Base-by-base conservation (phyloP, 2,888 invertebrate genomes). In the Caenorhabditis auriculariae region DNA sequence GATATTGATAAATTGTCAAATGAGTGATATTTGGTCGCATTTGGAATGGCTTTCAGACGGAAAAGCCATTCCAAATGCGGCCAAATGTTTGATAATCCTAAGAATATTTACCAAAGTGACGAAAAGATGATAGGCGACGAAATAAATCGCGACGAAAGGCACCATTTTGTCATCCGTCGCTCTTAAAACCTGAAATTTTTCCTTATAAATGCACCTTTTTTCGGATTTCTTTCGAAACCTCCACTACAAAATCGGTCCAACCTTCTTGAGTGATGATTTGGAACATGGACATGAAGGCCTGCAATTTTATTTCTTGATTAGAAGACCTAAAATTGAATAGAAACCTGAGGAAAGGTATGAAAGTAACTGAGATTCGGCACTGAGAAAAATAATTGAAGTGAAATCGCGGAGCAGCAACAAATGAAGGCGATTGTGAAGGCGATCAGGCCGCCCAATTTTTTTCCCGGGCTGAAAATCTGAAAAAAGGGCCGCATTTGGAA, bases 231-330 rank as follows among this genome's bases (percentile, higher is more conserved):
- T n/a, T n/a, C n/a, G n/a, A n/a, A n/a, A n/a, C 96, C 83, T 95
- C 93, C 80, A 96, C 95, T 93, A 98, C 99, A 19, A 98, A 93
- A 83, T 98, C 98, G 1, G 96, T 95, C 98, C 98, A 99, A 6
- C 96, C 98, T 86, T 99, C 98, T 87, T 99, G 98, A 0, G 98
- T 98, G 56, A 99, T 86, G 82, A 99, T 98, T 90, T 99, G 98
- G 83, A 99, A 99, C 98, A 99, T 99, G 80, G 95, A 94, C 95
- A 98, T 96, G 82, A 96, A 95, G 1, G 96, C 96, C 89, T 91
- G 83, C 43, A 63, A 52, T 7, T 17, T 17, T 15, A 19, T 32
- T 32, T 32, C 35, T 12, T 24, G n/a, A 9, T 19, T 19, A 4
- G 37, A 35, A 4, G 4, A n/a, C 6, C 17, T 4, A 50, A 3